These are phyloP conservation scores for Helostoma temminkii DNA, from an alignment of 2,797 vertebrate genomes.

Conservation along the genomic window DNA sequence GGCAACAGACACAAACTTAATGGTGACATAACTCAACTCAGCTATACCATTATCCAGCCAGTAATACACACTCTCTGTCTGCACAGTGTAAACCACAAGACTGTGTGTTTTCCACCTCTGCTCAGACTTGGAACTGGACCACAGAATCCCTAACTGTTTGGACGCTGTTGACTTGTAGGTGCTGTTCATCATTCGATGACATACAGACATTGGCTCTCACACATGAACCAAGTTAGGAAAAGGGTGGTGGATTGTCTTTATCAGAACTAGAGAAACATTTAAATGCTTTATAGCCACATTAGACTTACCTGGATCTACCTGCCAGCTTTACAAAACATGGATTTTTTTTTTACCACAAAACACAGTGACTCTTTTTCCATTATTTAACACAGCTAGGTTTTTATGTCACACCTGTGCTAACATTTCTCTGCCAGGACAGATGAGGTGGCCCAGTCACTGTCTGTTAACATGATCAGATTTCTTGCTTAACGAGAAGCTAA, in stretches of 20 bases:
- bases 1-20: conserved; percentile 19
- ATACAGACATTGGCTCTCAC: background rate
- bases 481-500: conserved; percentile 3
- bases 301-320: background rate
- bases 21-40: background rate
- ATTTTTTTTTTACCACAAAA: background rate
- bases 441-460: background rate
- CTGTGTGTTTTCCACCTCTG: conserved; percentile 38
- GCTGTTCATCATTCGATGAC: conserved; percentile 13
- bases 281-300: no score
- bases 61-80: conserved; percentile 5
- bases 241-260: background rate
- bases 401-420: background rate
- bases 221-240: conserved; percentile 11
- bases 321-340: background rate
- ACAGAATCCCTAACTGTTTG: conserved; percentile 32
- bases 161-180: conserved; percentile 5
- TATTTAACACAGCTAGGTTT: no score
- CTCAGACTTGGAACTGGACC: conserved; percentile 52
- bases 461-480: conserved; percentile 23
- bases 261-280: background rate
- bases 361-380: background rate
- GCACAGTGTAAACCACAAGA: conserved; percentile 16
- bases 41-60: conserved; percentile 19
- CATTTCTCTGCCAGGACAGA: background rate